phyloP scores from a whole-genome alignment of 2,888 invertebrate genomes.

The Lasioglossum pauxillum region DNA sequence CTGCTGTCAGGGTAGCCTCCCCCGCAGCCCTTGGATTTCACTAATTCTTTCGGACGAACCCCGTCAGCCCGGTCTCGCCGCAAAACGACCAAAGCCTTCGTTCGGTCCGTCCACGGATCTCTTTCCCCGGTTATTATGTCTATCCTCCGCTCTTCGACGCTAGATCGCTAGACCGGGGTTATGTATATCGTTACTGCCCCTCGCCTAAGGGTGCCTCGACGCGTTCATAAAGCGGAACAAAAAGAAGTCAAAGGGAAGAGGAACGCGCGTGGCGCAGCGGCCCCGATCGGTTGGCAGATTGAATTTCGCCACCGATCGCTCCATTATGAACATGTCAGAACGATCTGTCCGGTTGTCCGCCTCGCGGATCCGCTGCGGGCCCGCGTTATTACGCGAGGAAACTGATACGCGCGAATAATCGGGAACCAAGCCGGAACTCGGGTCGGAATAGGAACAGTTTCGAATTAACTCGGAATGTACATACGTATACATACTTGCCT shows the following conservation, averaged over 20 bases:
- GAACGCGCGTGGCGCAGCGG: not conserved
- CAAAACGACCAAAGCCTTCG: slow-evolving; percentile 52
- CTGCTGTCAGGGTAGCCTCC: slow-evolving; percentile 73
- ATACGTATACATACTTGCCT: not conserved
- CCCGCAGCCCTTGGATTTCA: slow-evolving; percentile 72
- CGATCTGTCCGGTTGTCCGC: not conserved
- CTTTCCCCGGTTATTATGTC: slow-evolving; percentile 50
- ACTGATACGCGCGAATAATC: slow-evolving; percentile 5
- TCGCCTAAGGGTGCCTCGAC: slow-evolving; percentile 4
- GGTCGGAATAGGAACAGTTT: not conserved
- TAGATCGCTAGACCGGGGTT: not conserved
- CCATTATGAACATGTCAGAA: slow-evolving; percentile 16
- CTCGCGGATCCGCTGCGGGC: not conserved
- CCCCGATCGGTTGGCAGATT: slow-evolving; percentile 7
- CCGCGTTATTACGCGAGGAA: not conserved
- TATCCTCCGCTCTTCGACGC: slow-evolving; percentile 18
- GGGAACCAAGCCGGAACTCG: not conserved
- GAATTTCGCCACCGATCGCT: slow-evolving; percentile 22
- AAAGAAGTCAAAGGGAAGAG: not conserved
- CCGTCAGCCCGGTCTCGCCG: slow-evolving; percentile 38
- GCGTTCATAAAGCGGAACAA: slow-evolving; percentile 3
- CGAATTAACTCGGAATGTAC: not conserved
- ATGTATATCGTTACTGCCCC: not conserved
- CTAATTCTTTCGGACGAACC: slow-evolving; percentile 68
- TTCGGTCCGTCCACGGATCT: not conserved